These are phyloP conservation scores for Willowsia nigromaculata DNA, from an alignment of 2,888 invertebrate species.

Conservation along the genomic window DNA sequence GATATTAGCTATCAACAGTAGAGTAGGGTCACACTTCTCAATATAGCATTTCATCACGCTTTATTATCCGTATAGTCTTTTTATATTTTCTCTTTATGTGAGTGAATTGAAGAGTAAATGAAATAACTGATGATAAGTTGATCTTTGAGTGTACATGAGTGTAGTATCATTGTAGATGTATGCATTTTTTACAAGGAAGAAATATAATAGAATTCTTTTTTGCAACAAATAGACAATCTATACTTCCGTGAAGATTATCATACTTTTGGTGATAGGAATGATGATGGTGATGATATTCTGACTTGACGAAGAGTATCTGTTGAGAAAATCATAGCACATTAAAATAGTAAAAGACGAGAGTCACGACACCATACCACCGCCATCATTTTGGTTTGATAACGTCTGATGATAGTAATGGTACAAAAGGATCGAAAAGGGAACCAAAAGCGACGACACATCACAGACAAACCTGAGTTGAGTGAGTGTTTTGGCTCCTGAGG, in stretches of 20 bases:
- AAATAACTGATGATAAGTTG: constrained; percentile 29
- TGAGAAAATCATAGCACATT: constrained; percentile 36
- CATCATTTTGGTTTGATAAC: background rate
- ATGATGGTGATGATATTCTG: constrained; percentile 15
- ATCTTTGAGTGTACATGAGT: background rate
- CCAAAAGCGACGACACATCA: constrained; percentile 29
- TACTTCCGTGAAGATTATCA: constrained; percentile 7
- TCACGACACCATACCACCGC: constrained; percentile 49
- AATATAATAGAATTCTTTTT: background rate
- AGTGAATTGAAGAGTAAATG: constrained; percentile 38
- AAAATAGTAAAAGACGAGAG: constrained; percentile 43
- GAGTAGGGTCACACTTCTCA: constrained; percentile 9
- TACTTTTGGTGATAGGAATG: background rate
- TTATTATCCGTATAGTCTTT: constrained; percentile 13
- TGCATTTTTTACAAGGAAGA: background rate
- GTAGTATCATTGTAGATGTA: background rate
- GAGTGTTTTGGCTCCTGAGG: constrained; percentile 66
- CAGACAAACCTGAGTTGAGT: constrained; percentile 35
- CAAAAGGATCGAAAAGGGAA: constrained; percentile 15
- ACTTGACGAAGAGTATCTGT: background rate
- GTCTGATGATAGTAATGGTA: background rate
- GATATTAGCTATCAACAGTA: background rate
- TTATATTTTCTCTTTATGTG: background rate
- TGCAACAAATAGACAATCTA: background rate
- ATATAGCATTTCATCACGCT: background rate